Conservation (phyloP, 2,888 invertebrate genomes). For the Megalurothrips usitatus region DNA sequence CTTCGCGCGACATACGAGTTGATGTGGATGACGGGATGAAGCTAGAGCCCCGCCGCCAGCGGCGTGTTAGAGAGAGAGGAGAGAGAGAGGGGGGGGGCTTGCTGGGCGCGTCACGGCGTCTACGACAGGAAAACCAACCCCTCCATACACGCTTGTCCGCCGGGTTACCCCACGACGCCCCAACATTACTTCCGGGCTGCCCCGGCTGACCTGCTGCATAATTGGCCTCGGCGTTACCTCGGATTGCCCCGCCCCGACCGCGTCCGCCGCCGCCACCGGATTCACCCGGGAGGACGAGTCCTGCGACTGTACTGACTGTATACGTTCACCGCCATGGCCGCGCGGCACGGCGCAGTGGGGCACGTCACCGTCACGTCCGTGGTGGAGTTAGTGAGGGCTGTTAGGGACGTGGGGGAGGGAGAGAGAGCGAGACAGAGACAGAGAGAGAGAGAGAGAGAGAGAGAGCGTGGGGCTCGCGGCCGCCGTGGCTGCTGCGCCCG, state of each 20-base stretch:
- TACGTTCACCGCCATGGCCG: neutral
- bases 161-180: no score
- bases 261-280: neutral
- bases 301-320: neutral
- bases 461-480: neutral
- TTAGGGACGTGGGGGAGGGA: neutral
- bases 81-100: no score
- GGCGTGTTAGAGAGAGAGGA: no score
- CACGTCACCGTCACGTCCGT: neutral
- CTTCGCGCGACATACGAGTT: neutral
- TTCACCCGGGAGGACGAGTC: neutral
- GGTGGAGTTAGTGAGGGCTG: neutral
- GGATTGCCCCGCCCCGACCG: no score
- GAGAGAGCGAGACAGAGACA: neutral
- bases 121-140: no score
- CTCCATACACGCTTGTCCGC: no score
- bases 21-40: neutral
- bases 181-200: no score
- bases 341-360: neutral
- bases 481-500: neutral
- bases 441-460: neutral
- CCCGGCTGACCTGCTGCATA: no score
- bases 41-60: neutral
- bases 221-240: no score
- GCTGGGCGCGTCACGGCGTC: no score